Evolutionary conservation across 2,113 vertebrate species (phyloP).

Genomic region (Oncorhynchus tshawytscha): DNA sequence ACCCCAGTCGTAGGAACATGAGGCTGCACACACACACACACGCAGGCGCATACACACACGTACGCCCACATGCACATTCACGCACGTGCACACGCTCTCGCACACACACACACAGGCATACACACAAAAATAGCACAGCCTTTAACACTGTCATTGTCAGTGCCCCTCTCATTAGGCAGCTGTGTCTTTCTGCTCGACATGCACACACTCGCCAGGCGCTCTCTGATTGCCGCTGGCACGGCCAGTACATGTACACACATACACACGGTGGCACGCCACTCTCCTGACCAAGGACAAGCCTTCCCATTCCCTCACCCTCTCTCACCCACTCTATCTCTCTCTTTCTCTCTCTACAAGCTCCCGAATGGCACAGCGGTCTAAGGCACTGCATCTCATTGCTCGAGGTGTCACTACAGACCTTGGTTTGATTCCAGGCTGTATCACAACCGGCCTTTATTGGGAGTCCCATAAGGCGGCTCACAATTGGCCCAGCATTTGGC

Average conservation of each 20-base stretch:
- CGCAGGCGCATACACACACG: too few species aligned
- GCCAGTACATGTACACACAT: not conserved
- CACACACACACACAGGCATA: not conserved
- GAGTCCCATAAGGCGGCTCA: too few species aligned
- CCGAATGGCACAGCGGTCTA: too few species aligned
- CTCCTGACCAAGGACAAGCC: not conserved
- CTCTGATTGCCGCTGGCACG: not conserved
- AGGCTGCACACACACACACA: too few species aligned
- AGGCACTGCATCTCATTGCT: too few species aligned
- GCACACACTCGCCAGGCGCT: not conserved
- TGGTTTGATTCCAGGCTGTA: too few species aligned
- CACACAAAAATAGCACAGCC: not conserved
- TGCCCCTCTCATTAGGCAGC: not conserved
- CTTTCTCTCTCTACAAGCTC: not conserved
- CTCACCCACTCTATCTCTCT: not conserved
- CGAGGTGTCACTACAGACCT: too few species aligned
- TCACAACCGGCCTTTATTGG: too few species aligned
- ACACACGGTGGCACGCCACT: not conserved
- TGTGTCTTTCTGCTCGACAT: not conserved
- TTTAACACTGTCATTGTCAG: not conserved
- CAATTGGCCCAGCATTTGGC: too few species aligned
- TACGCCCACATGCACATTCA: too few species aligned
- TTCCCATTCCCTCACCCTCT: not conserved
- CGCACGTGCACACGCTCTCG: too few species aligned
- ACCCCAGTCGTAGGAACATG: too few species aligned